These are phyloP conservation scores for Brachionus angularis DNA, from an alignment of 1,140 invertebrate genomes.

Conservation along the genomic window DNA sequence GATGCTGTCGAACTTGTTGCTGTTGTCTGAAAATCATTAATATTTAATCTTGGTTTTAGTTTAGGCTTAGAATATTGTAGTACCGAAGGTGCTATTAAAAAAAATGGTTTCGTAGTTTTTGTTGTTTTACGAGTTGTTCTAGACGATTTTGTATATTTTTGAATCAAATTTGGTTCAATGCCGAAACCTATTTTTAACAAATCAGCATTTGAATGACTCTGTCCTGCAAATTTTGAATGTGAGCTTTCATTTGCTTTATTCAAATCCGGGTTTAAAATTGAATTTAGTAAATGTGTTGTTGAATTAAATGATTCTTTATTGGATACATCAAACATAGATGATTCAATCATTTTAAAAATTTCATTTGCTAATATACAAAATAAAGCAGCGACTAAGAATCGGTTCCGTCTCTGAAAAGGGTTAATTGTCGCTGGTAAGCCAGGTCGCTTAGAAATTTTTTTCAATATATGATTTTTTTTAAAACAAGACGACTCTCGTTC, in stretches of 20 bases:
- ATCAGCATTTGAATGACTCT: slow-evolving; percentile 6
- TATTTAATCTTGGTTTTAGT: slow-evolving; percentile 9
- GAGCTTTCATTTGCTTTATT: not conserved
- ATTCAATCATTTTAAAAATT: slow-evolving; percentile 40
- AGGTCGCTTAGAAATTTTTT: not conserved
- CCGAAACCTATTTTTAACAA: slow-evolving; percentile 32
- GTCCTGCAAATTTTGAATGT: not conserved
- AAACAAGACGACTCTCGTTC: not conserved
- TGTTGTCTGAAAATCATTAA: not conserved
- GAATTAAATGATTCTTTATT: not conserved
- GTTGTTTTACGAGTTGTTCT: not conserved
- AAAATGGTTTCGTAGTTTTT: slow-evolving; percentile 23
- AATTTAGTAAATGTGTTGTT: not conserved
- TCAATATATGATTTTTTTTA: not conserved
- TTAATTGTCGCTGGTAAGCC: not conserved
- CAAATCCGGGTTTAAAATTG: not conserved
- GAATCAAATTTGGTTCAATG: slow-evolving; percentile 5
- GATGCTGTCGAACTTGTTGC: not conserved
- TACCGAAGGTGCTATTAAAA: slow-evolving; percentile 19
- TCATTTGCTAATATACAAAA: slow-evolving; percentile 39
- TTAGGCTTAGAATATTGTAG: slow-evolving; percentile 33
- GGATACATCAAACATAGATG: not conserved
- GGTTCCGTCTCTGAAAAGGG: slow-evolving; percentile 28
- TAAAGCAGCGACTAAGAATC: slow-evolving; percentile 29
- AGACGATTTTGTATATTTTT: not conserved